A percentile compares a stretch with the other conserved stretches of the same genome.
phyloP scores from a whole-genome alignment of 2,113 vertebrate genomes.

The Cyphomyrus discorhynchus region DNA sequence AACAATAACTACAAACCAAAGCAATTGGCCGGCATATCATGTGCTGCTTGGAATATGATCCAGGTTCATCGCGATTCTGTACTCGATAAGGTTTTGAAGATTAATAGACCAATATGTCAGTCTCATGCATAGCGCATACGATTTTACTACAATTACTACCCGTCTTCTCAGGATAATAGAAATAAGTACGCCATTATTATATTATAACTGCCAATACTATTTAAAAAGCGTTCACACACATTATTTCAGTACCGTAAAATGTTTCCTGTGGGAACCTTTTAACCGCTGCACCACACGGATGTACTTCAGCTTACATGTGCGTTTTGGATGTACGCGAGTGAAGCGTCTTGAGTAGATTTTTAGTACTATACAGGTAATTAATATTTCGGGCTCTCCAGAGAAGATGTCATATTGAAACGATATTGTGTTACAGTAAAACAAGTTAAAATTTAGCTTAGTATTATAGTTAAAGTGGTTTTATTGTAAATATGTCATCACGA shows the following conservation, averaged over 20 bases:
- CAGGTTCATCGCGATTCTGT: no score
- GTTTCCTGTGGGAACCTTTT: background rate
- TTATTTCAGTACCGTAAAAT: background rate
- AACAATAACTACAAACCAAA: no score
- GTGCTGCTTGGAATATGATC: no score
- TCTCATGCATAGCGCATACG: background rate
- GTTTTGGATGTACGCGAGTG: background rate
- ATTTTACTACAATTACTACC: background rate
- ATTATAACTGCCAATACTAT: background rate
- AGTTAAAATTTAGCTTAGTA: background rate
- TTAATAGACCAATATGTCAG: background rate
- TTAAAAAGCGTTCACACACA: background rate
- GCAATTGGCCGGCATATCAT: no score
- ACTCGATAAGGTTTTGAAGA: background rate
- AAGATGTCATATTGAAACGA: background rate
- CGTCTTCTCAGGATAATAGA: background rate
- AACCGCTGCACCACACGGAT: background rate
- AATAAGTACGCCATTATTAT: background rate
- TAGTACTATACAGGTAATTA: background rate
- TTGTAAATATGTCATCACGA: background rate
- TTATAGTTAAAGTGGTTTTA: background rate
- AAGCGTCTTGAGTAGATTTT: background rate
- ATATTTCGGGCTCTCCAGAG: background rate
- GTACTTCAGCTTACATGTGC: background rate
- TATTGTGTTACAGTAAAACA: background rate